Evolutionary conservation across 2,797 vertebrate genomes (phyloP).

Genomic region (Limnodromus scolopaceus): DNA sequence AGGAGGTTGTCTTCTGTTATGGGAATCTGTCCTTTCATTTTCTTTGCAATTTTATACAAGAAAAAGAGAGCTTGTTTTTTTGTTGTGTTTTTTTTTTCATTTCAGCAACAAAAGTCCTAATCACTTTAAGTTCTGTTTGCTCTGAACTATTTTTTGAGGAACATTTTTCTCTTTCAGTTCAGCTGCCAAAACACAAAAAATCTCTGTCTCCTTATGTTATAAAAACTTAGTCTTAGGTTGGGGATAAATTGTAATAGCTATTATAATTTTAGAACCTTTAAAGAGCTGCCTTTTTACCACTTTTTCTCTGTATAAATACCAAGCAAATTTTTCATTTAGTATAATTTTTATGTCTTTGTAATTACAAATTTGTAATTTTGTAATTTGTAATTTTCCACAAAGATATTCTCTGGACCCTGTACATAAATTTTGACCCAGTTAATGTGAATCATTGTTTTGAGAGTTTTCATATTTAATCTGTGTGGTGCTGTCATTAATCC

Average conservation of each 20-base stretch:
- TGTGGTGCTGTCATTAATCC: neutral
- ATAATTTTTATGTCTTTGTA: neutral
- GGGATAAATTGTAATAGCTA: neutral
- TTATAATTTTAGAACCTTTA: neutral
- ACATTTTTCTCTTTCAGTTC: neutral
- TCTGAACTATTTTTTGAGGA: neutral
- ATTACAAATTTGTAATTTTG: neutral
- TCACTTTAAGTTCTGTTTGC: neutral
- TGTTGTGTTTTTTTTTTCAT: neutral
- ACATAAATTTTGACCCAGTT: neutral
- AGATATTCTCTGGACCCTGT: neutral
- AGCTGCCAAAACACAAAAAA: conserved; percentile 12
- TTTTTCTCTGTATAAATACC: neutral
- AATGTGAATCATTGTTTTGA: neutral
- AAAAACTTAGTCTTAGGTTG: neutral
- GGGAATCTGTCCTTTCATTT: neutral
- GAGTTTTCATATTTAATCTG: neutral
- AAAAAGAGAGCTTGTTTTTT: neutral
- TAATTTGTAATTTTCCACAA: neutral
- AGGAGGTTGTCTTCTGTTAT: neutral
- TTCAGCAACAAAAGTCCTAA: neutral
- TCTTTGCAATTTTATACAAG: neutral
- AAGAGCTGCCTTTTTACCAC: neutral
- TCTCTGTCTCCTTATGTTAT: neutral
- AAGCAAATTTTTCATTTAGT: neutral